These are phyloP conservation scores for Monochamus alternatus DNA, from an alignment of 2,888 invertebrate species.

Conservation along the genomic window DNA sequence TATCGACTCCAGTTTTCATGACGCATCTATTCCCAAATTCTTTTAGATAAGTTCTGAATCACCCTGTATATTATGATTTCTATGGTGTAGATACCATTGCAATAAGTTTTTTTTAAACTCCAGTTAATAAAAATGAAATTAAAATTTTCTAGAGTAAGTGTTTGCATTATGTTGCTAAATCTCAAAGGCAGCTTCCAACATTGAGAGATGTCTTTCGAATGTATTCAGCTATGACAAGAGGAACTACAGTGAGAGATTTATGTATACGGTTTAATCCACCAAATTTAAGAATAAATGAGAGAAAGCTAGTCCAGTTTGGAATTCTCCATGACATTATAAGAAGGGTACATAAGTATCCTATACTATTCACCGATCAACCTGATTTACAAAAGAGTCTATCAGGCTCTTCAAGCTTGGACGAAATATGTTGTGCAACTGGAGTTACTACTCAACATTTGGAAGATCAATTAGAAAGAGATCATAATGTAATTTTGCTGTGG, in stretches of 20 bases:
- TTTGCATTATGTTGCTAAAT: conserved; percentile 65
- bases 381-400: conserved; percentile 81
- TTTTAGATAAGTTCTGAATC: too few species aligned
- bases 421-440: conserved; percentile 90
- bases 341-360: conserved; percentile 80
- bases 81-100: too few species aligned
- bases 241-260: conserved; percentile 80
- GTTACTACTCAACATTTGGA: conserved; percentile 84
- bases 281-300: conserved; percentile 83
- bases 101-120: neutral
- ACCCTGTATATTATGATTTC: too few species aligned
- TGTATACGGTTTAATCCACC: conserved; percentile 83
- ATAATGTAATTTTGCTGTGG: conserved; percentile 86
- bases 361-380: conserved; percentile 62
- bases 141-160: conserved; percentile 67
- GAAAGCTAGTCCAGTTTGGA: conserved; percentile 90
- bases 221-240: conserved; percentile 81
- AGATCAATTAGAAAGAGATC: conserved; percentile 87
- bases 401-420: conserved; percentile 87
- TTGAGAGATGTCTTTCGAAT: conserved; percentile 76
- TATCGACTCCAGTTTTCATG: too few species aligned
- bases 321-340: conserved; percentile 88
- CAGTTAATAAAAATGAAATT: conserved; percentile 22
- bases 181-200: conserved; percentile 70
- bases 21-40: too few species aligned